Conservation (phyloP, 2,888 invertebrate genomes). For the Coremacera marginata region DNA sequence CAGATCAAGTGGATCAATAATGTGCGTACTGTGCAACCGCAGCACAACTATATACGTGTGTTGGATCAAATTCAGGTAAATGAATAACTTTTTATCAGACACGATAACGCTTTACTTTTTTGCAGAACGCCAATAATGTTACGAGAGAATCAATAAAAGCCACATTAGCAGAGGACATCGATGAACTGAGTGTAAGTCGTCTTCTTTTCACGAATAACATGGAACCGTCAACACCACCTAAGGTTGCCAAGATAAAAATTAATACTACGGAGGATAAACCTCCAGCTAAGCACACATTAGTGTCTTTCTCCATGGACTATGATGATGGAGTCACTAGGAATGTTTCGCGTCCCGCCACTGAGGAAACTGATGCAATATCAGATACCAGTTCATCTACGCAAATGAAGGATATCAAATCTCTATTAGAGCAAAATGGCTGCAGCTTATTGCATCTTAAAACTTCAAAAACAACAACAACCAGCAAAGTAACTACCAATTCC, state of each 20-base stretch:
- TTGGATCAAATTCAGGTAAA: constrained; percentile 56
- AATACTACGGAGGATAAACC: not conserved
- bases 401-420: constrained; percentile 52
- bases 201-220: constrained; percentile 30
- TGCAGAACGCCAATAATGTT: constrained; percentile 42
- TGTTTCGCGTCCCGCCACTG: not conserved
- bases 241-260: not conserved
- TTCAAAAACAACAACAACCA: not conserved
- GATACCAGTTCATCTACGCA: not conserved
- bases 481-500: not conserved
- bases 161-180: constrained; percentile 42
- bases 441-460: constrained; percentile 44
- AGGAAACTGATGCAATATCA: not conserved
- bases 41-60: constrained; percentile 56
- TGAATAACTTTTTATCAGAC: not conserved
- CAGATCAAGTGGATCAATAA: constrained; percentile 57
- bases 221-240: constrained; percentile 20
- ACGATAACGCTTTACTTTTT: not conserved
- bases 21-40: constrained; percentile 55
- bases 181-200: constrained; percentile 23
- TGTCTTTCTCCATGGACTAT: constrained; percentile 27
- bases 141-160: constrained; percentile 45
- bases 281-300: not conserved
- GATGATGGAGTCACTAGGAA: not conserved
- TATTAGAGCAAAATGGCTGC: constrained; percentile 56